Base-by-base conservation (phyloP, 1,140 invertebrate genomes). In the Danaus plexippus region DNA sequence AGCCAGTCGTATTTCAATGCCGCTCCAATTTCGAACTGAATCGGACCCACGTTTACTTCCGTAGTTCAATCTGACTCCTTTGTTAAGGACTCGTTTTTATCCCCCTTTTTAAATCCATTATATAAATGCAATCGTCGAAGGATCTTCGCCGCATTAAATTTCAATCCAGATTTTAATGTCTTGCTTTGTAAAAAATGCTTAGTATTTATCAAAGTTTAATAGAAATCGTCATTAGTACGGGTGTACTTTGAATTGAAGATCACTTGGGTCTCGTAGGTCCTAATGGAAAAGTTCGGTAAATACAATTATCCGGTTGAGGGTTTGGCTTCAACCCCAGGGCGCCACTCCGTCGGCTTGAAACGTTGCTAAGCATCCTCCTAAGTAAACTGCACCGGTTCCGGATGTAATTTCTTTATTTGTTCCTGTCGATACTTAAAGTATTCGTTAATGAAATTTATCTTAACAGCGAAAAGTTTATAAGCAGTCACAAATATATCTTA, bases 41-140 rank as follows among this genome's bases (percentile, higher is more conserved):
- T 68, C 62, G 57, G 62, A 62, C 63, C 64, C 70, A 63, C 51
- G 65, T 67, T 66, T 62, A 77, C 73, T 80, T 82, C 79, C 77
- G 73, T 64, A 59, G 65, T 64, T 69, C 64, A 78, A 64, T 64
- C 44, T 61, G 18, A 43, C 43, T 49, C 46, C 54, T 54, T 56
- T 59, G 52, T 56, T 48, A n/a, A 50, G 10, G 41, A 43, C 46
- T 48, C 54, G 11, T 13, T 53, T 22, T 40, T 32, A 32, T 53
- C 45, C 41, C 44, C 48, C 48, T n/a, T 50, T 40, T 43, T 43
- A 52, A 52, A 40, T 43, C 15, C 13, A 4, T 13, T 12, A 40
- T 32, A 32, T 32, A 32, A 32, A 32, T 32, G 22, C 22, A 32
- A 32, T 32, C 22, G 22, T 32, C 22, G 22, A 32, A 32, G 22